Evolutionary conservation across 2,888 invertebrate genomes (phyloP), one percentile per base, ranked within the genome.

Genomic region (Augiades crinisus): DNA sequence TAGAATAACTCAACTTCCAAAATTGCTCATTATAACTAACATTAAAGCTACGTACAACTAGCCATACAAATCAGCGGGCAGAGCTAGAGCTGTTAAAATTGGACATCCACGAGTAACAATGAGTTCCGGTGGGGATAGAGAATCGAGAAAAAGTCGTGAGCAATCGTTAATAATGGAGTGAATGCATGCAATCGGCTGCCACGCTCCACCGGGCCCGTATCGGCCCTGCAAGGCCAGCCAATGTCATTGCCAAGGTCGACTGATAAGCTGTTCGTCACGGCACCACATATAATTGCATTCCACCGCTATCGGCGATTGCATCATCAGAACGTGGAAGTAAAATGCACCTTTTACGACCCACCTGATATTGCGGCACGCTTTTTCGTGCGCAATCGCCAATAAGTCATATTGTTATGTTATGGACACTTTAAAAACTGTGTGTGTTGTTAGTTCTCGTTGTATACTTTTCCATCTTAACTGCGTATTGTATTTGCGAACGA

Each of bases 191-290:
- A 33, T 22, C 43, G 31, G 19, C 13, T 27, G 17, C 10, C 47
- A 40, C 40, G 47, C 47, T 40, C 33, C 27, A 31, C 19, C 19
- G 47, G 59, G 58, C 57, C 54, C 57, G 16, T 41, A 30, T 30
- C 43, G 16, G 62, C 56, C 45, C 54, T 38, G 45, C 54, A 27
- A 47, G 58, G 64, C 63, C 66, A 64, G 60, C 68, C 76, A 80
- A 78, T 78, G 84, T 81, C 87, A 86, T 57, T 83, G 87, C 77
- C 86, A 87, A 87, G 87, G 87, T 71, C 73, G 63, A n/a, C 56
- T 63, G 78, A 83, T 85, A 86, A 83, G 71, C 70, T 61, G 68
- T 79, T 77, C 76, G 84, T 78, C 82, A 78, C 78, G 79, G 71
- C 65, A 65, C 70, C 75, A 73, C 72, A 75, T 81, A 78, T 81